phyloP scores from a whole-genome alignment of 2,113 vertebrate genomes.

The Erpornis zantholeuca region DNA sequence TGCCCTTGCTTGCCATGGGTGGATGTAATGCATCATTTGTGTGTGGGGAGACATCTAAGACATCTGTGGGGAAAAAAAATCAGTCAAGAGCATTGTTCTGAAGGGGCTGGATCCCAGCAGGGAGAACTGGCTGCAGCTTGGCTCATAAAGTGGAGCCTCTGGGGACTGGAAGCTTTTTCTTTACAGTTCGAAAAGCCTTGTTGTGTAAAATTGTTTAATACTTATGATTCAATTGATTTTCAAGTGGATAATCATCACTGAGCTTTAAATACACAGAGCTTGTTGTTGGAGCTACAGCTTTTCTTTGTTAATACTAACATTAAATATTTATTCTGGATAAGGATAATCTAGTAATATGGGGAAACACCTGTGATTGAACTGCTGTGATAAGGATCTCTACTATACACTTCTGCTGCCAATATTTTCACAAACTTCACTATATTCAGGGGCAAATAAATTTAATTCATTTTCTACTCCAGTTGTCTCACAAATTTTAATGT shows the following conservation, averaged over 20 bases:
- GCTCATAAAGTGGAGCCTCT: fast-evolving
- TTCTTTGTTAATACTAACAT: conserved; percentile 43
- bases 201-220: conserved; percentile 3
- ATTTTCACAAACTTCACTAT: conserved; percentile 13
- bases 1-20: background rate
- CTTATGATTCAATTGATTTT: background rate
- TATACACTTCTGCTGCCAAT: background rate
- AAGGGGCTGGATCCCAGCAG: background rate
- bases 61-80: background rate
- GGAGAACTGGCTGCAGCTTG: background rate
- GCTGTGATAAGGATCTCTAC: background rate
- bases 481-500: background rate
- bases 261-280: conserved; percentile 20
- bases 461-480: background rate
- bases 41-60: background rate
- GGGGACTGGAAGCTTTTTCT: background rate
- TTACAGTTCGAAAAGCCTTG: background rate
- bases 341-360: background rate
- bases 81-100: background rate
- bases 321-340: conserved; percentile 58
- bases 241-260: conserved; percentile 21
- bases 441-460: background rate
- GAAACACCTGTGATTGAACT: conserved; percentile 38
- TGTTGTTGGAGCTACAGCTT: conserved; percentile 35
- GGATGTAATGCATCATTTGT: background rate